A percentile compares a stretch with the other conserved stretches of the same genome.
Conservation (phyloP, 2,888 invertebrate genomes). For the Caenorhabditis imperialis region DNA sequence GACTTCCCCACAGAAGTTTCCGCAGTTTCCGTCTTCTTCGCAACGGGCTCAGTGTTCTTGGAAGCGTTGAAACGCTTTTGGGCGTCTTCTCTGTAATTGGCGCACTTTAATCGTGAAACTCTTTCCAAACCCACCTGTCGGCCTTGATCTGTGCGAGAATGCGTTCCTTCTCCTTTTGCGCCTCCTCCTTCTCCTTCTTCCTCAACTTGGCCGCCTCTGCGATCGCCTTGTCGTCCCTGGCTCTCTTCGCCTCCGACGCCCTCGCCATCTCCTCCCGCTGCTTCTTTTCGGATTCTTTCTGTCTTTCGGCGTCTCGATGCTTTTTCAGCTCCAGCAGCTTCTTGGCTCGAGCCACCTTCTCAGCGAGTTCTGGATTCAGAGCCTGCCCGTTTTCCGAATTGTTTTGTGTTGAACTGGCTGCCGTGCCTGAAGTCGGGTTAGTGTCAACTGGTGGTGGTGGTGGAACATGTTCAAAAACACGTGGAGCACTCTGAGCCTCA, state of each 20-base stretch:
- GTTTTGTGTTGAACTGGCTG: too few relatives aligned
- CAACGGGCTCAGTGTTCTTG: neutral
- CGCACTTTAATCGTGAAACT: neutral
- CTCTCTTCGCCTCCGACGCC: conserved; percentile 49
- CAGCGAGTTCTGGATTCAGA: conserved; percentile 21
- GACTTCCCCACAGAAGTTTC: neutral
- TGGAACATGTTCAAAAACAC: neutral
- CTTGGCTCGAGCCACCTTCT: conserved; percentile 55
- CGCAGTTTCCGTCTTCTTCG: conserved; percentile 2
- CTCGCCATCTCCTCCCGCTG: conserved; percentile 30
- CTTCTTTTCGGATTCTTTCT: conserved; percentile 49
- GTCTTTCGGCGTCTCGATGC: conserved; percentile 49
- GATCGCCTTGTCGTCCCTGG: conserved; percentile 58
- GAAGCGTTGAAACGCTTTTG: conserved; percentile 16
- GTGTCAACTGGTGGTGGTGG: conserved; percentile 3
- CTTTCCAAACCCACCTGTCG: conserved; percentile 44
- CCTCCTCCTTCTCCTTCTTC: conserved; percentile 56
- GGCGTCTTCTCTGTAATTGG: conserved; percentile 35
- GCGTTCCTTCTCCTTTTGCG: conserved; percentile 58
- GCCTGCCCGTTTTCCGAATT: too few relatives aligned
- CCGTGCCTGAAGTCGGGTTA: too few relatives aligned
- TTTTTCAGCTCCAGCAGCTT: conserved; percentile 57
- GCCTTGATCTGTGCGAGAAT: conserved; percentile 62
- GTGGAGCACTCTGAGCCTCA: conserved; percentile 1
- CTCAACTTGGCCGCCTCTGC: conserved; percentile 60